Base-by-base conservation (phyloP, 1,140 invertebrate genomes). In the Asbolus verrucosus region DNA sequence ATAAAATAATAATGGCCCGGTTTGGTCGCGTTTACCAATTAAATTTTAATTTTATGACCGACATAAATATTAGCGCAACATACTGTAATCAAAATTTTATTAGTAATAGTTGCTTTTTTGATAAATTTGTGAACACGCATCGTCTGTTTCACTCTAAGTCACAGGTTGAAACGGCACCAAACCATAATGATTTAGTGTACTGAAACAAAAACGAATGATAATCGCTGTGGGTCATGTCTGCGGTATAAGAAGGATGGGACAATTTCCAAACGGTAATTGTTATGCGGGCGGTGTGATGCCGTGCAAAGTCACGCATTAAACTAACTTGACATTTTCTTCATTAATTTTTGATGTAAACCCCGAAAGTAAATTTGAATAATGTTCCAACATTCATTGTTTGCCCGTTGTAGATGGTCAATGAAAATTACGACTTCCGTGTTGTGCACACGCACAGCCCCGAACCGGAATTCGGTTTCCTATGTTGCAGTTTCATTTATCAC, bases 341-440 rank as follows among this genome's bases (percentile, higher is more conserved):
- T 54, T 24, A 54, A 27, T 54, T 54, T 54, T 54, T 24, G 46
- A 30, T 31, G 46, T 8, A 24, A 54, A 54, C 46, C 46, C 19
- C 19, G 21, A 54, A n/a, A 27, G 46, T 30, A 54, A 54, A 54
- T 54, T 54, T 54, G 46, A 54, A 54, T 54, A 54, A 54, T 54
- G 46, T 54, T 54, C n/a, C 19, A 27, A 1, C 46, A 21, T 54
- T 54, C 21, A 54, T 54, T 54, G 46, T 54, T 54, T 54, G 24
- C 24, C 24, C 24, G 24, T 4, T 27, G 46, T 54, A 27, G 46
- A 27, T 27, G 46, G 46, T 54, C 46, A 54, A 54, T 54, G 46
- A 54, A 54, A 54, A 54, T 54, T 24, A 54, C 46, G 46, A 54
- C 46, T 54, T 54, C 46, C 46, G 46, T 24, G 19, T 27, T 27